Evolutionary conservation across 2,113 vertebrate genomes (phyloP).

Genomic region (Mixornis gularis): DNA sequence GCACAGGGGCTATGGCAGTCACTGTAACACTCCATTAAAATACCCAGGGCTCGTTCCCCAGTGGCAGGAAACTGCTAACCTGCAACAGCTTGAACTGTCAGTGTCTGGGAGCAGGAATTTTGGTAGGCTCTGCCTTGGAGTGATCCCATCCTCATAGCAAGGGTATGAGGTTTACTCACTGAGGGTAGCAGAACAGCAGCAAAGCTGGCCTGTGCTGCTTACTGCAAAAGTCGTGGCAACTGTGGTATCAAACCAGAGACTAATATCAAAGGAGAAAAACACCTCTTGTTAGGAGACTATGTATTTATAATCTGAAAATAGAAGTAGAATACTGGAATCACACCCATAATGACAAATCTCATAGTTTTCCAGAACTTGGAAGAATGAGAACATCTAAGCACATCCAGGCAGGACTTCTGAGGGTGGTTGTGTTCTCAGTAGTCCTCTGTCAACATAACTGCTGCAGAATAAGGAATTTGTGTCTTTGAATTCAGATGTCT

Average conservation of each 20-base stretch:
- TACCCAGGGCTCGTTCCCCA: neutral
- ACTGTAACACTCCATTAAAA: neutral
- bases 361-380: neutral
- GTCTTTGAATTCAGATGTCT: conserved; percentile 35
- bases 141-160: neutral
- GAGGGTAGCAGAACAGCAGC: neutral
- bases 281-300: neutral
- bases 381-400: neutral
- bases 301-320: neutral
- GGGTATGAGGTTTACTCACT: neutral
- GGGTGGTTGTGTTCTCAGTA: neutral
- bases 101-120: neutral
- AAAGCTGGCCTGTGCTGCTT: neutral
- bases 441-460: neutral
- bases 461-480: neutral
- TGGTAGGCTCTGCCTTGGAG: neutral
- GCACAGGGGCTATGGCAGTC: accelerated
- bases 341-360: neutral
- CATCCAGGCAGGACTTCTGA: neutral
- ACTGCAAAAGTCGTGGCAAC: neutral
- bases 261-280: neutral
- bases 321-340: neutral
- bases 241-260: neutral
- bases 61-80: neutral
- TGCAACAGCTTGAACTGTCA: neutral